phyloP scores from a whole-genome alignment of 2,797 vertebrate genomes.

The Sylvia borin region DNA sequence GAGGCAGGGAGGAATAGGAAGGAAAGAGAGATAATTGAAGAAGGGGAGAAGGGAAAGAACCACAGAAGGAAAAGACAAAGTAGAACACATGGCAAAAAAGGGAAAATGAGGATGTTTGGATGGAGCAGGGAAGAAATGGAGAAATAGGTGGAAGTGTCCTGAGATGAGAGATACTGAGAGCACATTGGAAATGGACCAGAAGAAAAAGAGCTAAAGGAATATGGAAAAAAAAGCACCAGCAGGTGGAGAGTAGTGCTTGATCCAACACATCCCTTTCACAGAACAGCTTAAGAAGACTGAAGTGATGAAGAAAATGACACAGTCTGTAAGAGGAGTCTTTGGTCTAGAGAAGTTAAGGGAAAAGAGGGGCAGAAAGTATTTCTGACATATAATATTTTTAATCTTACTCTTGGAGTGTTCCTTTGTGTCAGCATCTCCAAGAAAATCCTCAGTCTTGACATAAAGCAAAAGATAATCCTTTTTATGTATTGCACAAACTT shows the following conservation, averaged over 20 bases:
- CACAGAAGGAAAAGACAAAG: background rate
- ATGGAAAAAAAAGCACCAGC: background rate
- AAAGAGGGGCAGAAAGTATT: background rate
- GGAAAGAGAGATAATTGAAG: background rate
- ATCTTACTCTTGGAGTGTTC: background rate
- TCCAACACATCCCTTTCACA: background rate
- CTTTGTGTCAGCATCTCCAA: background rate
- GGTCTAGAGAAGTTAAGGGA: background rate
- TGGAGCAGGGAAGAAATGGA: background rate
- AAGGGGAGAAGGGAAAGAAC: background rate
- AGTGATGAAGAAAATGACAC: background rate
- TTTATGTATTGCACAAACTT: background rate
- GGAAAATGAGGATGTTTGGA: background rate
- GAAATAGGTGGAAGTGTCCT: background rate
- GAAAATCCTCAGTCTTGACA: background rate
- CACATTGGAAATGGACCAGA: background rate
- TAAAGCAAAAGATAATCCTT: background rate
- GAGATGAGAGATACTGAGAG: background rate
- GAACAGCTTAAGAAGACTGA: background rate
- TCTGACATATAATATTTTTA: background rate
- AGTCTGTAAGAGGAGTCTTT: background rate
- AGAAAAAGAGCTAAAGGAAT: background rate
- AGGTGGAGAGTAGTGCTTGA: background rate
- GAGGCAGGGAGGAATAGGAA: background rate
- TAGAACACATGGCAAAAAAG: background rate